Conservation (phyloP, 2,888 invertebrate genomes). For the Euproctis similis region DNA sequence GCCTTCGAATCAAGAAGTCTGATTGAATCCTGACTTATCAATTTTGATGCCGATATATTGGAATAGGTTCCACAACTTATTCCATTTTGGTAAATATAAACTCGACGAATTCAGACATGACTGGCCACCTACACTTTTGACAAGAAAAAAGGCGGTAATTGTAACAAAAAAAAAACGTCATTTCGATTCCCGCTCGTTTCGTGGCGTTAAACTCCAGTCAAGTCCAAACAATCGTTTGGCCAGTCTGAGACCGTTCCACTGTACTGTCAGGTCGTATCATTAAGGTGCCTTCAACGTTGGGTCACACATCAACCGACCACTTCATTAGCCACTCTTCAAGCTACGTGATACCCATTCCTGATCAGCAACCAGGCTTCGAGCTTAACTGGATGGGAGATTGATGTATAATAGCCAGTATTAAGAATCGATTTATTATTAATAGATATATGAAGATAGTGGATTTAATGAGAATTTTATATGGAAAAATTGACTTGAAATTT, state of each 20-base stretch:
- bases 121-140: too few species aligned
- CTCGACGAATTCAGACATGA: too few species aligned
- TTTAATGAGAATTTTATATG: slow-evolving; percentile 22
- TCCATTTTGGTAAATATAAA: too few species aligned
- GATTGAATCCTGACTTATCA: too few species aligned
- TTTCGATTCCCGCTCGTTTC: slow-evolving; percentile 24
- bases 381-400: slow-evolving; percentile 56
- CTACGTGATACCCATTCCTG: slow-evolving; percentile 61
- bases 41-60: too few species aligned
- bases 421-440: slow-evolving; percentile 29
- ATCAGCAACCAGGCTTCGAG: slow-evolving; percentile 49
- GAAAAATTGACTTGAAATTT: slow-evolving; percentile 1
- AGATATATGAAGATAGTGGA: slow-evolving; percentile 10
- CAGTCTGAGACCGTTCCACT: slow-evolving; percentile 51
- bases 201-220: slow-evolving; percentile 39
- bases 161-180: too few species aligned
- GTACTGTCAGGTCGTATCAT: slow-evolving; percentile 72
- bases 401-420: slow-evolving; percentile 60
- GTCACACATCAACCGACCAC: slow-evolving; percentile 65
- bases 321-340: slow-evolving; percentile 59
- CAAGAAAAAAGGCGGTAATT: too few species aligned
- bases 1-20: too few species aligned
- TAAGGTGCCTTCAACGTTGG: slow-evolving; percentile 48
- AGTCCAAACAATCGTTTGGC: slow-evolving; percentile 62
- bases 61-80: too few species aligned